phyloP scores from a whole-genome alignment of 2,888 invertebrate species.

The Automeris io region DNA sequence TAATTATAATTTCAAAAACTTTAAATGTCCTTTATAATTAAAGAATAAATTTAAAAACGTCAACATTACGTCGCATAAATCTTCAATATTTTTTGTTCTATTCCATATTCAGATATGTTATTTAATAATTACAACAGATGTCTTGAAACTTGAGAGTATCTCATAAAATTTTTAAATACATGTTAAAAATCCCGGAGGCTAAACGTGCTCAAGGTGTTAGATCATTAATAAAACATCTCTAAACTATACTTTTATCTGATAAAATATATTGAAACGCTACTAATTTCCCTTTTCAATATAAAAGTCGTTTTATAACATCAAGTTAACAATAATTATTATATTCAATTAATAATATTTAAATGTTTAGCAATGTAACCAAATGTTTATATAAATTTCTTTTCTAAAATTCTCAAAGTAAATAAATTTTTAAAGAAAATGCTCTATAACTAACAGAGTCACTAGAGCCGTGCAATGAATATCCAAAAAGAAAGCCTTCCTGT shows the following conservation, averaged over 20 bases:
- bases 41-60: constrained; percentile 2
- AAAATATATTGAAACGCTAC: constrained; percentile 4
- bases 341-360: no score
- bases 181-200: constrained; percentile 20
- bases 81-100: neutral
- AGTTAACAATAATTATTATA: no score
- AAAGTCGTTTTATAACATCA: neutral
- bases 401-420: no score
- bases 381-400: no score
- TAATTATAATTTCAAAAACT: no score
- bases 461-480: no score
- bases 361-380: no score
- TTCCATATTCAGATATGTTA: constrained; percentile 4
- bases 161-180: constrained; percentile 9
- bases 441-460: no score
- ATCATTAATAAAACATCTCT: constrained; percentile 28
- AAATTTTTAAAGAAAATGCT: no score
- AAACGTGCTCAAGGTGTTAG: constrained; percentile 18
- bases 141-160: constrained; percentile 6
- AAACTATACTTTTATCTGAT: constrained; percentile 27
- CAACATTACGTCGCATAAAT: neutral
- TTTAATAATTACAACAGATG: constrained; percentile 2
- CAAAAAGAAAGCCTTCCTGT: no score
- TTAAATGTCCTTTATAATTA: neutral
- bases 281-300: constrained; percentile 1